These are phyloP conservation scores for Hydrophis major DNA, from an alignment of 2,797 vertebrate genomes.

Conservation along the genomic window DNA sequence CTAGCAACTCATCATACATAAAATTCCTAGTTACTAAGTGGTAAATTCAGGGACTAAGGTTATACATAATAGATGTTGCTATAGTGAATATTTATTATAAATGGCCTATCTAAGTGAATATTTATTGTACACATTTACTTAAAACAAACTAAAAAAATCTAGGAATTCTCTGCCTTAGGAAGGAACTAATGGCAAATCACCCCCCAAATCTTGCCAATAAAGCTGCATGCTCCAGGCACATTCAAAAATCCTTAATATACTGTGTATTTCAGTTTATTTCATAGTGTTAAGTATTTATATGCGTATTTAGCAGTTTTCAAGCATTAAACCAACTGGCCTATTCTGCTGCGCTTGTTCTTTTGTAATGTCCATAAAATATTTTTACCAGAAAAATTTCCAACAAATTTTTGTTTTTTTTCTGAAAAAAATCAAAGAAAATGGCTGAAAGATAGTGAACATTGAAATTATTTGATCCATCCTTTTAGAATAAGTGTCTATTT, in stretches of 20 bases:
- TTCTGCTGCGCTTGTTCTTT: neutral
- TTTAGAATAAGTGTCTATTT: neutral
- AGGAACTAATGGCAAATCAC: neutral
- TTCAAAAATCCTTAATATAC: neutral
- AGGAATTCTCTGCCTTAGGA: neutral
- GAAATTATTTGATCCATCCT: neutral
- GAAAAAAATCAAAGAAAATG: neutral
- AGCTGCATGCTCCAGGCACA: neutral
- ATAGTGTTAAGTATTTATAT: neutral
- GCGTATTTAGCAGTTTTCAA: neutral
- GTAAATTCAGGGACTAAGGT: neutral
- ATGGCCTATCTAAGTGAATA: neutral
- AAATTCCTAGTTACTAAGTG: neutral
- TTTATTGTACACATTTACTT: neutral
- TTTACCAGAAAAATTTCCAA: neutral
- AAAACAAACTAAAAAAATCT: neutral
- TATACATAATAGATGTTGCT: neutral
- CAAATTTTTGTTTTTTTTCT: neutral
- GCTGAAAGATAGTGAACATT: neutral
- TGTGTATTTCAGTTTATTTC: neutral
- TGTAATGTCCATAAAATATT: neutral
- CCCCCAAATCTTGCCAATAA: neutral
- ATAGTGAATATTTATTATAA: neutral
- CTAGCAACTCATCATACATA: neutral
- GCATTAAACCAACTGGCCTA: neutral